These are phyloP conservation scores for Catocala fraxini DNA, from an alignment of 2,888 invertebrate genomes.

Conservation along the genomic window DNA sequence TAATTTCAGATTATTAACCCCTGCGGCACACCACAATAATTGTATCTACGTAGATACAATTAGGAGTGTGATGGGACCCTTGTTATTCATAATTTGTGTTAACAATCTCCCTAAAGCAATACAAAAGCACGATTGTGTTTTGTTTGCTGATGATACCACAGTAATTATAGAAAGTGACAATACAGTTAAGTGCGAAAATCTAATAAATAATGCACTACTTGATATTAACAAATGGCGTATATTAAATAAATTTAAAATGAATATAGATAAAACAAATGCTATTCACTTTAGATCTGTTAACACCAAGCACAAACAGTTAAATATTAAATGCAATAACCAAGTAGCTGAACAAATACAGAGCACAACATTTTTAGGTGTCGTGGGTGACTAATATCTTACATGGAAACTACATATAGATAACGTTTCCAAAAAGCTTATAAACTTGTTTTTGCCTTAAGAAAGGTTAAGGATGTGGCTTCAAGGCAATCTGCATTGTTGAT, in stretches of 20 bases:
- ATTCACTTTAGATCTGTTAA: not conserved
- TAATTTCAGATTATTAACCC: no score
- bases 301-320: not conserved
- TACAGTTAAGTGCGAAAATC: not conserved
- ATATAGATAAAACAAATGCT: not conserved
- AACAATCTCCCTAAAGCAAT: slow-evolving; percentile 14
- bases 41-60: no score
- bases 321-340: not conserved
- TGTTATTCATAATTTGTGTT: slow-evolving; percentile 5
- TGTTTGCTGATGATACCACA: slow-evolving; percentile 18
- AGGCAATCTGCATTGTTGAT: no score
- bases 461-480: no score
- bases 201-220: not conserved
- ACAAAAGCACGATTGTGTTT: slow-evolving; percentile 8
- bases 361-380: not conserved
- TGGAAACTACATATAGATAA: not conserved
- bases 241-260: not conserved
- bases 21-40: no score
- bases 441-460: no score
- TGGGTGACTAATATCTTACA: not conserved
- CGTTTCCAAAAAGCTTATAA: not conserved
- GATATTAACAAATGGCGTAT: no score
- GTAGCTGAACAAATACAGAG: not conserved
- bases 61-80: not conserved
- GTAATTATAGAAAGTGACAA: not conserved